Evolutionary conservation across 2,113 vertebrate genomes (phyloP), one percentile per base, ranked within the genome.

Genomic region (Merops nubicus): DNA sequence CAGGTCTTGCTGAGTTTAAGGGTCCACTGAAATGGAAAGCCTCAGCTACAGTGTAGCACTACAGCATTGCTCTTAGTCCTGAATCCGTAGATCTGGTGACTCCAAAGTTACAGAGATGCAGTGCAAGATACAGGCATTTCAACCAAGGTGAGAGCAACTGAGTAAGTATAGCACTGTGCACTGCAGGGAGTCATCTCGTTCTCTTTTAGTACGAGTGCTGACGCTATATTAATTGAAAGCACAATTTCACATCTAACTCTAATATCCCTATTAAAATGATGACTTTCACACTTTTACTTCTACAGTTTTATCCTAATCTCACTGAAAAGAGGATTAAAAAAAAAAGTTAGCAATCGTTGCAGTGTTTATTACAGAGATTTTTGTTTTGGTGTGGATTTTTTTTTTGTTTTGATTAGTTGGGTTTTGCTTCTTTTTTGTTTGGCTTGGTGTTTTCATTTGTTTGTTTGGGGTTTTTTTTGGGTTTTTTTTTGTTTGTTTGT

Each of bases 1-100:
- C 19, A 29, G 29, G 33, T 15, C 31, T 3, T 60, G 57, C 51
- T 64, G 29, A 64, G 22, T 29, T 54, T 15, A 13, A 38, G 54
- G 34, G 11, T 6, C 17, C 22, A 14, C 53, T n/a, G 0, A 0
- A 21, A 65, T 23, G 18, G 33, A 65, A 21, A 63, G 9, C 16
- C 33, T 38, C 16, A 50, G 48, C 48, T 15, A 1, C 0, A 0
- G 33, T 5, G 40, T 17, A 14, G 13, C 26, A 8, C 8, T 36
- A 43, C 6, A 65, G 29, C 53, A 50, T 38, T n/a, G 48, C 15
- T 50, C 18, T 60, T 53, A 59, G 38, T 65, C 51, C 45, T 34
- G 74, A 85, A 38, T 36, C 15, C 1, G 1, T 2, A 2, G 8
- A 22, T 3, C 11, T 1, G 1, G 26, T 9, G 23, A 81, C 33